Percentiles rank a stretch among this genome's conserved stretches.
These are phyloP conservation scores for Aricia agestis DNA, from an alignment of 1,140 invertebrate genomes.

Conservation along the genomic window DNA sequence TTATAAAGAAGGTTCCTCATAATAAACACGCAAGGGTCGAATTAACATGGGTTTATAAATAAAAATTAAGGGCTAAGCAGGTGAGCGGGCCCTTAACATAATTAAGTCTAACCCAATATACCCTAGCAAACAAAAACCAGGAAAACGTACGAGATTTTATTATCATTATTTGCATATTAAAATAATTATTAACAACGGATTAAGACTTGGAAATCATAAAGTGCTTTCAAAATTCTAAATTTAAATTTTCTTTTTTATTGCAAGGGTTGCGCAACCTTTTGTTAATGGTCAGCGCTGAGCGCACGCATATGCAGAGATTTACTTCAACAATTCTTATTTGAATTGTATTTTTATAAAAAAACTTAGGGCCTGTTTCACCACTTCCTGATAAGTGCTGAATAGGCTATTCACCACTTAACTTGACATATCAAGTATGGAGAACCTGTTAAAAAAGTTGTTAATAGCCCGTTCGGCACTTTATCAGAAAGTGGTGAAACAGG, in stretches of 20 bases:
- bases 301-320: neutral
- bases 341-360: neutral
- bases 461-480: no score
- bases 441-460: no score
- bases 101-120: slow-evolving; percentile 37
- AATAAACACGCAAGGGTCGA: slow-evolving; percentile 22
- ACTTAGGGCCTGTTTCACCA: no score
- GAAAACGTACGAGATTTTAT: slow-evolving; percentile 36
- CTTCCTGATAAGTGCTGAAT: no score
- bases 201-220: slow-evolving; percentile 34
- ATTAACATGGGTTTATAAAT: slow-evolving; percentile 34
- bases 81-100: slow-evolving; percentile 26
- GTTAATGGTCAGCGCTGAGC: neutral
- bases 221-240: slow-evolving; percentile 24
- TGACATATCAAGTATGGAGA: no score
- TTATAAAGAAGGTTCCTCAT: slow-evolving; percentile 19
- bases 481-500: no score
- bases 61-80: slow-evolving; percentile 35
- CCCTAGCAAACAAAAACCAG: slow-evolving; percentile 35
- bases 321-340: no score
- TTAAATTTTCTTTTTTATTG: neutral
- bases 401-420: no score
- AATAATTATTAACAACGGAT: slow-evolving; percentile 38
- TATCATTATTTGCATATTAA: slow-evolving; percentile 40
- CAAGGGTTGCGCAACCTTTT: neutral